Percentiles rank a stretch among this genome's conserved stretches.
Evolutionary conservation across 2,113 vertebrate genomes (phyloP).

Genomic region (Collichthys lucidus): DNA sequence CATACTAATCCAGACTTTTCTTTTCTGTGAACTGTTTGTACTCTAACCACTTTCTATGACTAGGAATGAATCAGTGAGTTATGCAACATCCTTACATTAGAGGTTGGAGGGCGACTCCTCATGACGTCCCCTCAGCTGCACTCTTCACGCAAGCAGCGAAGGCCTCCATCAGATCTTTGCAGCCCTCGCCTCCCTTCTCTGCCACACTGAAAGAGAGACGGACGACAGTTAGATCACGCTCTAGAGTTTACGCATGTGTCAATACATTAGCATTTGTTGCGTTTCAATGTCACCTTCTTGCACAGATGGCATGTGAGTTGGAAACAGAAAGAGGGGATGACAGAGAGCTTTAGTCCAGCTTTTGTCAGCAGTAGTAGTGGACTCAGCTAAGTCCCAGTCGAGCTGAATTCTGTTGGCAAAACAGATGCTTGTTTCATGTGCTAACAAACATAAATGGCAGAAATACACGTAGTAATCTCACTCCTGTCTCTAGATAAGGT

Average conservation of each 20-base stretch:
- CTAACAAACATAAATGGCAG: background rate
- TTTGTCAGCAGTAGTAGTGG: slow-evolving; percentile 2
- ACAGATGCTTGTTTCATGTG: slow-evolving; percentile 26
- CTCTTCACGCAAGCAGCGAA: slow-evolving; percentile 85
- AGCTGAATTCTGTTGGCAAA: slow-evolving; percentile 30
- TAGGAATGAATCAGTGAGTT: background rate
- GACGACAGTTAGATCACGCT: background rate
- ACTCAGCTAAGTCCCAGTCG: background rate
- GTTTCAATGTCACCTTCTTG: background rate
- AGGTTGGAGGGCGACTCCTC: slow-evolving; percentile 67
- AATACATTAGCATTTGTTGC: background rate
- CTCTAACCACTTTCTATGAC: background rate
- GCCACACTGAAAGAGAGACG: slow-evolving; percentile 74
- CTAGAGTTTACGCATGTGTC: background rate
- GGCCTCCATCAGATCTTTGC: slow-evolving; percentile 85
- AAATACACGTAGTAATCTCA: background rate
- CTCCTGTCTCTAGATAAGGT: no score
- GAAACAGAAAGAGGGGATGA: background rate
- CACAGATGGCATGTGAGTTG: background rate
- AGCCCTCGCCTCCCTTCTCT: slow-evolving; percentile 81
- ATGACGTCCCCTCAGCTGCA: slow-evolving; percentile 77
- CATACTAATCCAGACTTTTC: no score
- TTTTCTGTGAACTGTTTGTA: background rate
- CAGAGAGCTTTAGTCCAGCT: background rate
- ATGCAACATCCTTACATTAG: slow-evolving; percentile 68